These are phyloP conservation scores for Cataglyphis cursor DNA, from an alignment of 2,888 invertebrate species.

Conservation along the genomic window DNA sequence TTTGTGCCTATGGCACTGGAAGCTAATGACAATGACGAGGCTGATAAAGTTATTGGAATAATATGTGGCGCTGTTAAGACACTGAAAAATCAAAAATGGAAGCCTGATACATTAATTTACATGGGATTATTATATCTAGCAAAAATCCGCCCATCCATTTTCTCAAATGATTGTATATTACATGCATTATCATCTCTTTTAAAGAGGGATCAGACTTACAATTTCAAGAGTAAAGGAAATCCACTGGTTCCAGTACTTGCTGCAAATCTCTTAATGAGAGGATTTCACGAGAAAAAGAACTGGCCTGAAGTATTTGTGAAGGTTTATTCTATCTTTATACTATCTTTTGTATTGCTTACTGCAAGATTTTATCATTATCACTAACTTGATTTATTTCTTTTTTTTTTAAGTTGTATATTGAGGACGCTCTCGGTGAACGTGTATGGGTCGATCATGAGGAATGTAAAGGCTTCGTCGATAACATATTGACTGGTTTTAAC, in stretches of 20 bases:
- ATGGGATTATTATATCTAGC: constrained; percentile 93
- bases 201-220: constrained; percentile 91
- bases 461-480: constrained; percentile 96
- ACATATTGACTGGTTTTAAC: constrained; percentile 94
- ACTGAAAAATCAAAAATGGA: constrained; percentile 92
- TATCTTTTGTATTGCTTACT: not conserved
- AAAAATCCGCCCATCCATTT: constrained; percentile 93
- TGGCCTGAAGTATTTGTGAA: constrained; percentile 98
- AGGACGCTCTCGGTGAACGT: constrained; percentile 97
- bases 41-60: constrained; percentile 92
- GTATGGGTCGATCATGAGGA: constrained; percentile 97
- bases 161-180: constrained; percentile 92
- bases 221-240: constrained; percentile 94
- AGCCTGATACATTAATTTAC: constrained; percentile 93
- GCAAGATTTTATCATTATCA: constrained; percentile 21
- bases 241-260: constrained; percentile 93
- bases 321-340: constrained; percentile 86
- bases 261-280: constrained; percentile 94
- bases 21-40: constrained; percentile 93
- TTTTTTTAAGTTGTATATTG: constrained; percentile 92
- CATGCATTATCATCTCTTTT: constrained; percentile 94
- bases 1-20: constrained; percentile 92
- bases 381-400: constrained; percentile 23
- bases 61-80: constrained; percentile 96
- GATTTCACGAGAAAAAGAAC: constrained; percentile 93